Conservation (phyloP, 2,888 invertebrate species). For the Acronicta aceris region DNA sequence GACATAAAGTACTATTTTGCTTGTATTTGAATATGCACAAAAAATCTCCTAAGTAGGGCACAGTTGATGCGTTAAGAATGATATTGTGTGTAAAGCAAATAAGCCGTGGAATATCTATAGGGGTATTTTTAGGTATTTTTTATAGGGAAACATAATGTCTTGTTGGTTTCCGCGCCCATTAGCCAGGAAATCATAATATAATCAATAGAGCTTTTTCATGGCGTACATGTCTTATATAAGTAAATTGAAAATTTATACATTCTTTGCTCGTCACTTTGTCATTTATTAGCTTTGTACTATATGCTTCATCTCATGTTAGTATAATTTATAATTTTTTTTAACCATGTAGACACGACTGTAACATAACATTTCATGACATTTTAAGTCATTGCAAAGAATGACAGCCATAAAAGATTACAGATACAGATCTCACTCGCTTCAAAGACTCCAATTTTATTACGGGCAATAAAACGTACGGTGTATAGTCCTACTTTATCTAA, state of each 20-base stretch:
- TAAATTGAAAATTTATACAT: no score
- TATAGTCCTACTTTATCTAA: conserved; percentile 42
- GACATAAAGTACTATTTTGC: conserved; percentile 21
- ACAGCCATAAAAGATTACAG: conserved; percentile 33
- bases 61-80: conserved; percentile 53
- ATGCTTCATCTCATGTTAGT: no score
- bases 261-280: no score
- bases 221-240: no score
- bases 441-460: conserved; percentile 47
- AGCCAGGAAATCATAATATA: not conserved
- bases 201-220: not conserved
- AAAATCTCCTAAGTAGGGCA: conserved; percentile 36
- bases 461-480: conserved; percentile 47
- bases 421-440: conserved; percentile 36
- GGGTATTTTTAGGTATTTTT: conserved; percentile 29
- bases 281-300: no score
- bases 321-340: no score
- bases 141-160: conserved; percentile 16
- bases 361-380: conserved; percentile 1
- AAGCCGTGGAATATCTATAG: conserved; percentile 21
- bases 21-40: conserved; percentile 30
- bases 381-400: conserved; percentile 32
- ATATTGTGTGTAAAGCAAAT: conserved; percentile 45
- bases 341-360: not conserved
- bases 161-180: conserved; percentile 12